Conservation (phyloP, 2,888 invertebrate species). For the Xanthorhoe spadicearia region DNA sequence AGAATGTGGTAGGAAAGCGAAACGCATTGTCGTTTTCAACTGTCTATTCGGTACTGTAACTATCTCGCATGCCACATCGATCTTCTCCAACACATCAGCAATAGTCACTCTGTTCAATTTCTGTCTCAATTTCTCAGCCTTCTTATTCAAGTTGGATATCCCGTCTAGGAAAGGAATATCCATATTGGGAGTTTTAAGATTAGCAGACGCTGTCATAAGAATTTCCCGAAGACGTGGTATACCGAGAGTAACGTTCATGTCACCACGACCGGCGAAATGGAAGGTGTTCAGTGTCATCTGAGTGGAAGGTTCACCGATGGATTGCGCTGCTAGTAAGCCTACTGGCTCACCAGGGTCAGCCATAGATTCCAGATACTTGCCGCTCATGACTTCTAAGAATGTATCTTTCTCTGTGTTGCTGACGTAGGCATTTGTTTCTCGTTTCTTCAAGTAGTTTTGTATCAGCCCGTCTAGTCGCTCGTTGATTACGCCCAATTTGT, state of each 20-base stretch:
- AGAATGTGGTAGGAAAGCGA: constrained; percentile 89
- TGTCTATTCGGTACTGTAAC: constrained; percentile 82
- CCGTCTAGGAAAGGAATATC: constrained; percentile 91
- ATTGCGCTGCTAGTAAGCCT: constrained; percentile 97
- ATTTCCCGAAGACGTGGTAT: constrained; percentile 98
- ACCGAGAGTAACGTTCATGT: constrained; percentile 99
- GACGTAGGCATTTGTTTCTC: constrained; percentile 61
- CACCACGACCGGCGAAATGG: constrained; percentile 99
- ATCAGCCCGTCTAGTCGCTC: constrained; percentile 91
- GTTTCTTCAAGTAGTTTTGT: constrained; percentile 82
- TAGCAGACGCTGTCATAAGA: constrained; percentile 97
- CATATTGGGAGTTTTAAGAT: constrained; percentile 98
- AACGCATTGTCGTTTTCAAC: constrained; percentile 87
- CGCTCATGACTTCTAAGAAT: constrained; percentile 89
- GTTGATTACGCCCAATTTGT: constrained; percentile 92
- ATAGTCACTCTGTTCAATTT: constrained; percentile 92
- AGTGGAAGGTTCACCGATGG: constrained; percentile 99
- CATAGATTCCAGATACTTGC: constrained; percentile 91
- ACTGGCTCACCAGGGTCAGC: constrained; percentile 98
- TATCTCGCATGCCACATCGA: constrained; percentile 86
- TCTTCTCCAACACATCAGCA: constrained; percentile 90
- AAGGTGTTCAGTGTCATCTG: constrained; percentile 99
- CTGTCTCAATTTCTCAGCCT: constrained; percentile 88
- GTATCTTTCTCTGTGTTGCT: constrained; percentile 72
- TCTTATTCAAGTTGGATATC: constrained; percentile 73